Evolutionary conservation across 2,113 vertebrate genomes (phyloP), one percentile per base, ranked within the genome.

Genomic region (Oncorhynchus clarkii): DNA sequence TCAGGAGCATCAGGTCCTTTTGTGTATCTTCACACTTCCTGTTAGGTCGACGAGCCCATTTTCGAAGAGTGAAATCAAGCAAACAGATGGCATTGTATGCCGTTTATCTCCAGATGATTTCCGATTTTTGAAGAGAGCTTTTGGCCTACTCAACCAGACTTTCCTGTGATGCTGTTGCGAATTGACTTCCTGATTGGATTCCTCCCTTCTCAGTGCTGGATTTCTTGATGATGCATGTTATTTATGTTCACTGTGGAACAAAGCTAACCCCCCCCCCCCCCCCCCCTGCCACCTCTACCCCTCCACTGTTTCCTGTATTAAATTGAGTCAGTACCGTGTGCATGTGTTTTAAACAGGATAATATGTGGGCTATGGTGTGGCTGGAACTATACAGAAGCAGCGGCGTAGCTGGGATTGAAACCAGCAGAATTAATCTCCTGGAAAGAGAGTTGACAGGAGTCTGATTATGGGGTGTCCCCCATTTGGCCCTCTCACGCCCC

Each of bases 401-500:
- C 34, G 73, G 39, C 9, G 9, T 45, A 45, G 39, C 86, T 84
- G 87, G 89, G 91, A 93, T 92, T 89, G 88, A 91, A 90, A 91
- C 87, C 88, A 90, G 89, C 88, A 77, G 90, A 92, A 92, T 92
- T 91, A 93, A 93, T 93, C 92, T 93, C 89, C 86, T 81, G 86
- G 88, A 90, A 89, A 86, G 85, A 88, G 89, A 86, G 78, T 86
- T 91, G 92, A 93, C 91, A 92, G 89, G 88, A 92, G 89, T 86
- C 87, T 92, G 91, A 92, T 93, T 93, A 93, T 90, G 89, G 90
- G 85, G 89, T 90, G 88, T 90, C 89, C 89, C 29, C 13, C 59
- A 22, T 65, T 65, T n/a, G 18, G 51, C 60, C 59, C 67, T 27
- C 45, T 72, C 71, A 66, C 64, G 90, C 87, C 91, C 82, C 82